Evolutionary conservation across 2,113 vertebrate genomes (phyloP), one percentile per base, ranked within the genome.

Genomic region (Cromileptes altivelis): DNA sequence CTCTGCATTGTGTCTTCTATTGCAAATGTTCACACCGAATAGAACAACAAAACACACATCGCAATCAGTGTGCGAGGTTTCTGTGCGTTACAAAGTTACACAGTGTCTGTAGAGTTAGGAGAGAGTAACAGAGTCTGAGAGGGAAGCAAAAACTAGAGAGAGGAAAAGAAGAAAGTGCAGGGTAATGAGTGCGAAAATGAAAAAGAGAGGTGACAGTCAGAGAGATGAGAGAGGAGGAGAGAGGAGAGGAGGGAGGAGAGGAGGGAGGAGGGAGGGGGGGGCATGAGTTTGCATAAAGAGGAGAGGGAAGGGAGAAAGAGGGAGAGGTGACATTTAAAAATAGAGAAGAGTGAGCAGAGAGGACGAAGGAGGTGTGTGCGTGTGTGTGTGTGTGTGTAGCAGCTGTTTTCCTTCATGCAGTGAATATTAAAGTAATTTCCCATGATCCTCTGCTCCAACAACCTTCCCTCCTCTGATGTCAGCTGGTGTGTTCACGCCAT

Each of bases 321-420:
- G 6, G 33, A 53, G 82, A 50, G 74, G 74, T 71, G 68, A 71
- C 60, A 58, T 83, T 83, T 78, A 67, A 83, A 83, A 78, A 65
- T 52, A 71, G 77, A 69, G 62, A 62, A 15, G 76, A 40, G 61
- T 42, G 77, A 62, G 17, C 13, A 47, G 14, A 53, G 52, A 55
- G 45, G 57, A 50, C 13, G 12, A n/a, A 17, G 33, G 12, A 50
- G 30, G 12, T 55, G 17, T 47, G 63, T 60, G 40, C 5, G 30
- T 30, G 30, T 30, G 30, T 30, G 30, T 4, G 71, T 50, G 71
- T 53, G 33, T 45, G 75, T 33, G 42, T 15, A 18, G 23, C 57
- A 79, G 75, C 80, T 53, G 30, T 65, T 87, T 87, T 17, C 0
- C 65, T 56, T 58, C 56, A 55, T n/a, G 58, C 58, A 21, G 1